Conservation (phyloP, 2,888 invertebrate species). For the Scaptodrosophila latifasciaeformis region DNA sequence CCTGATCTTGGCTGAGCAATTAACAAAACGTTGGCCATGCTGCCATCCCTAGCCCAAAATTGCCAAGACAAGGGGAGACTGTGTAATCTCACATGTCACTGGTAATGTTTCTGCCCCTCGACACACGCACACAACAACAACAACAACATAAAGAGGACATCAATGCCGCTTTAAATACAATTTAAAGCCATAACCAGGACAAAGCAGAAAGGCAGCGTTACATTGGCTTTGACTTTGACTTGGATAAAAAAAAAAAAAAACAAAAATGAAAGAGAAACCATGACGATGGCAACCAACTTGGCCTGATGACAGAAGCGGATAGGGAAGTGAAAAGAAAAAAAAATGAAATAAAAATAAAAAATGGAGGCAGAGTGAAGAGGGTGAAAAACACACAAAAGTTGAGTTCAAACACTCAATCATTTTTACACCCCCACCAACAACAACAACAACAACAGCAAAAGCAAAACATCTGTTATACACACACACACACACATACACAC, state of each 20-base stretch:
- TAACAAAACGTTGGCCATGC: too few relatives aligned
- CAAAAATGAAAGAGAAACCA: constrained; percentile 9
- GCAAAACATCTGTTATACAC: neutral
- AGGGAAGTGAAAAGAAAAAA: too few relatives aligned
- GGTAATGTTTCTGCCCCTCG: constrained; percentile 40
- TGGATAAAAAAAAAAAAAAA: too few relatives aligned
- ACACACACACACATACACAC: neutral
- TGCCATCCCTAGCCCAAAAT: neutral
- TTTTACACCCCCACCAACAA: constrained; percentile 44
- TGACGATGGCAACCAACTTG: neutral
- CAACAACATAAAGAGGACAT: constrained; percentile 21
- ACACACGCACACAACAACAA: constrained; percentile 11
- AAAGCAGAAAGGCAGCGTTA: constrained; percentile 2
- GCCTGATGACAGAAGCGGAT: neutral
- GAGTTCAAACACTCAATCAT: constrained; percentile 62
- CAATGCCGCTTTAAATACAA: constrained; percentile 32
- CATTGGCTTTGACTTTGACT: constrained; percentile 2
- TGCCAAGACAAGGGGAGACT: too few relatives aligned
- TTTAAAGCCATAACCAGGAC: constrained; percentile 23
- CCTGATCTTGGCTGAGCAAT: too few relatives aligned
- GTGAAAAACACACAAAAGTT: constrained; percentile 37
- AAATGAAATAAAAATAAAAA: too few relatives aligned
- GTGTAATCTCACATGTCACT: constrained; percentile 22
- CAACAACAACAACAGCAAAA: neutral
- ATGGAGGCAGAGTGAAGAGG: too few relatives aligned